Conservation (phyloP, 2,888 invertebrate genomes). For the Leucania comma region DNA sequence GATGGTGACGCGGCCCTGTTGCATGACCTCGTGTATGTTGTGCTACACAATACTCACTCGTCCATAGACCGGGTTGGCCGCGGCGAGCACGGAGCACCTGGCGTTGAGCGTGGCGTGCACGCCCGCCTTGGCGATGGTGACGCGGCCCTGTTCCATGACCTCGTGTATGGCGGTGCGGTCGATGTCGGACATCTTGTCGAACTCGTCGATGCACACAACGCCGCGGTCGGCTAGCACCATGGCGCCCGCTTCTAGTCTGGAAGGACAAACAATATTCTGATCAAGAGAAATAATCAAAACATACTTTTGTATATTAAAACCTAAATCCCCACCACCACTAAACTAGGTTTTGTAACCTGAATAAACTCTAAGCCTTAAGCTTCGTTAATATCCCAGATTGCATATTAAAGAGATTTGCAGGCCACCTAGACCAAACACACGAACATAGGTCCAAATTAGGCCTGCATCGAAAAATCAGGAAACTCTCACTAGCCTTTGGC, state of each 20-base stretch:
- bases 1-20: constrained; percentile 1
- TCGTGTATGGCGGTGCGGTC: constrained; percentile 99
- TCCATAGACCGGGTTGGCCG: constrained; percentile 99
- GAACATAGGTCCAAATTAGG: too few species aligned
- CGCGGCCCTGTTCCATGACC: constrained; percentile 99
- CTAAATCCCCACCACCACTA: too few species aligned
- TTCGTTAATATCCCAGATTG: too few species aligned
- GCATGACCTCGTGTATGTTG: not conserved
- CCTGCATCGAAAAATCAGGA: too few species aligned
- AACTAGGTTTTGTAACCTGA: not conserved
- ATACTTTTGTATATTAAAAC: too few species aligned
- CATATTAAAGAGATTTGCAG: too few species aligned
- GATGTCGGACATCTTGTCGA: constrained; percentile 99
- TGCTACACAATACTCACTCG: constrained; percentile 66
- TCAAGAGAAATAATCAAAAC: not conserved
- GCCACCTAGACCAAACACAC: too few species aligned
- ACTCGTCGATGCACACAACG: constrained; percentile 99
- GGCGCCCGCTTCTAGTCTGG: constrained; percentile 98
- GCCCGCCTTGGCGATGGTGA: constrained; percentile 99
- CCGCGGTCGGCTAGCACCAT: constrained; percentile 99
- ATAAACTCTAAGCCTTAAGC: too few species aligned
- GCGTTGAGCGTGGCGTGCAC: constrained; percentile 99
- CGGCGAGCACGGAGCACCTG: constrained; percentile 98
- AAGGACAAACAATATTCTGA: not conserved
- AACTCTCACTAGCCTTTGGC: too few species aligned